Base-by-base conservation (phyloP, 2,888 invertebrate species). In the Parnassius apollo region DNA sequence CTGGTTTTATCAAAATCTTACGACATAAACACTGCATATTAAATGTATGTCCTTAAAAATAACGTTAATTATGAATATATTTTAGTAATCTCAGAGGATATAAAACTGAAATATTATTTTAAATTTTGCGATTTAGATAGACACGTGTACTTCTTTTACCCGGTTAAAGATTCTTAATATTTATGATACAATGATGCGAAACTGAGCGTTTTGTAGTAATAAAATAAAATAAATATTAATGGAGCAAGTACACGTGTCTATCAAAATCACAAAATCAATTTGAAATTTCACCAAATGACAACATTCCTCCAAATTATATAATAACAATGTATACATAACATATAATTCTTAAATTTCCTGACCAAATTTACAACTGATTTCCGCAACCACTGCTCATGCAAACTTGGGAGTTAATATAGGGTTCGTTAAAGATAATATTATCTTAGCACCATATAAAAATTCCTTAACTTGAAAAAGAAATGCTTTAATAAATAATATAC, bases 381-480 rank as follows among this genome's bases (percentile, higher is more conserved):
- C 1, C 35, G 35, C 7, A 35, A 7, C 7, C 35, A 35, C 35
- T 35, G 35, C 7, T 42, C 9, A 59, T 48, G 18, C 22, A 52
- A 22, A 9, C 11, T 56, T 55, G 8, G 52, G 62, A 9, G 35
- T 35, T 55, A 9, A n/a, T 42, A 50, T 13, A 48, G 59, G 56
- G 56, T 59, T 48, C 59, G 22, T 12, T 42, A 9, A 42, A 25
- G 7, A 13, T 22, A 4, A 46, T 42, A 22, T 46, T 46, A 42
- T 58, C 7, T 12, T 75, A 76, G 75, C 75, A 76, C 75, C 75
- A 72, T 69, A 69, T 65, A 65, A 68, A 69, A 71, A 71, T 70
- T 70, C 68, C 68, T 71, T 67, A 65, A 50, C 9, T 9, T 56
- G 50, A 61, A 62, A 66, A 59, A 12, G 45, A 65, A 56, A 50